Percentiles rank a stretch among this genome's conserved stretches.
Evolutionary conservation across 2,888 invertebrate genomes (phyloP).

Genomic region (Carterocephalus palaemon): DNA sequence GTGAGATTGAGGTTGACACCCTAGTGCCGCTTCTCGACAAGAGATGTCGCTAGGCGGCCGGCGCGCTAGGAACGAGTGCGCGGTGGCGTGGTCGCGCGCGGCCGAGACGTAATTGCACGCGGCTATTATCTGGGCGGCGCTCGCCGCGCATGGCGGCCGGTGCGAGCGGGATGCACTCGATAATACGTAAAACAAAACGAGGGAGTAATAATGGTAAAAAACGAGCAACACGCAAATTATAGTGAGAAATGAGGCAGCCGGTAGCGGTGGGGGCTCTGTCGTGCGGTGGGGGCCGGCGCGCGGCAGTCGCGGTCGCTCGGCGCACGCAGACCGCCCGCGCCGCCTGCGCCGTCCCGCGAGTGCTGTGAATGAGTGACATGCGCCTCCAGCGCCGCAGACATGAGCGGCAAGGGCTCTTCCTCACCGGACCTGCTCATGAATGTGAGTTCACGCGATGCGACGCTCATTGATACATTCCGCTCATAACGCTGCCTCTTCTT

Average conservation of each 20-base stretch:
- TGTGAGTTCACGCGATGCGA: conserved; percentile 60
- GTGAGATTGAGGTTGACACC: too few species aligned
- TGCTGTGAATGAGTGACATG: conserved; percentile 72
- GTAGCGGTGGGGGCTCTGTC: conserved; percentile 74
- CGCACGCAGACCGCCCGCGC: conserved; percentile 66
- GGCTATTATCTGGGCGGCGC: conserved; percentile 78
- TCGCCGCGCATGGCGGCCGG: conserved; percentile 75
- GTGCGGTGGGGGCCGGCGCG: conserved; percentile 60
- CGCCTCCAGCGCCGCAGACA: conserved; percentile 59
- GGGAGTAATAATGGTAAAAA: conserved; percentile 80
- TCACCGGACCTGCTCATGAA: conserved; percentile 78
- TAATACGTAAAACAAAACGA: conserved; percentile 79
- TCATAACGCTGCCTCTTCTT: background rate
- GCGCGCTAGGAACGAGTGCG: conserved; percentile 37
- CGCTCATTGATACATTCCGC: conserved; percentile 25
- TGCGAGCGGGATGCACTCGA: conserved; percentile 80
- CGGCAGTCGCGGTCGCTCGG: conserved; percentile 71
- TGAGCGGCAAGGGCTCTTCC: conserved; percentile 74
- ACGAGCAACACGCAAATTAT: conserved; percentile 79
- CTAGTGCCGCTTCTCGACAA: conserved; percentile 51
- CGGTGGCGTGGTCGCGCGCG: conserved; percentile 34
- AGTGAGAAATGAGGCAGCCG: conserved; percentile 79
- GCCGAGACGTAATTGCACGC: conserved; percentile 67
- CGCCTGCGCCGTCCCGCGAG: conserved; percentile 66
- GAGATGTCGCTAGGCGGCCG: conserved; percentile 65